phyloP scores from a whole-genome alignment of 2,113 vertebrate genomes.

The Neoarius graeffei region DNA sequence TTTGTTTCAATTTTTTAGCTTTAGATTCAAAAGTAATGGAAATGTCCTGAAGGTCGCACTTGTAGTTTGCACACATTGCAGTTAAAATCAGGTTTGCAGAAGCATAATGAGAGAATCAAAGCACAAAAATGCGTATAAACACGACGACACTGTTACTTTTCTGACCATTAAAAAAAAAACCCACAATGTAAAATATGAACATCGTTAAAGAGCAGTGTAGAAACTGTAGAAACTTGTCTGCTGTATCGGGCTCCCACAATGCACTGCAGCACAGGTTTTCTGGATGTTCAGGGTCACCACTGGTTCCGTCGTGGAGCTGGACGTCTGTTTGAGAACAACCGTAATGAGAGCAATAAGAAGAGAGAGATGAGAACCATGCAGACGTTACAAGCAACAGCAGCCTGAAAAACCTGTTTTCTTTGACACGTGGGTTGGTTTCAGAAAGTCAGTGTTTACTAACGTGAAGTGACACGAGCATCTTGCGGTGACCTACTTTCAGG shows the following conservation, averaged over 20 bases:
- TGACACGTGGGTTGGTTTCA: background rate
- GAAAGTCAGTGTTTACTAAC: background rate
- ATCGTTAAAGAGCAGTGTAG: background rate
- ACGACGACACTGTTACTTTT: background rate
- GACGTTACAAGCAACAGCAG: background rate
- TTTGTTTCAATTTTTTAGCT: background rate
- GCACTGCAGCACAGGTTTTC: slow-evolving; percentile 3
- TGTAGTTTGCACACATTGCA: background rate
- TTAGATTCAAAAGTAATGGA: background rate
- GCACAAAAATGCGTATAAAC: background rate
- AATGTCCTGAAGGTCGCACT: background rate
- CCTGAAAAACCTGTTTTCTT: background rate
- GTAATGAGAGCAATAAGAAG: slow-evolving; percentile 46
- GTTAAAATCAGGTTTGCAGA: background rate
- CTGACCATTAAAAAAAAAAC: background rate
- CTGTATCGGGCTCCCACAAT: background rate
- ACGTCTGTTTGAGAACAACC: slow-evolving; percentile 77
- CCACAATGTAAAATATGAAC: background rate
- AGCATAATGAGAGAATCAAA: background rate
- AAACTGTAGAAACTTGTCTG: background rate
- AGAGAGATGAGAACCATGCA: slow-evolving; percentile 11
- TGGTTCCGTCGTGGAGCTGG: slow-evolving; percentile 71
- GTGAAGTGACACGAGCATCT: slow-evolving; percentile 1
- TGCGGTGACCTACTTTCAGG: background rate
- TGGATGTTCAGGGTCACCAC: slow-evolving; percentile 61